phyloP scores from a whole-genome alignment of 1,140 invertebrate species.

The Metopolophium dirhodum region DNA sequence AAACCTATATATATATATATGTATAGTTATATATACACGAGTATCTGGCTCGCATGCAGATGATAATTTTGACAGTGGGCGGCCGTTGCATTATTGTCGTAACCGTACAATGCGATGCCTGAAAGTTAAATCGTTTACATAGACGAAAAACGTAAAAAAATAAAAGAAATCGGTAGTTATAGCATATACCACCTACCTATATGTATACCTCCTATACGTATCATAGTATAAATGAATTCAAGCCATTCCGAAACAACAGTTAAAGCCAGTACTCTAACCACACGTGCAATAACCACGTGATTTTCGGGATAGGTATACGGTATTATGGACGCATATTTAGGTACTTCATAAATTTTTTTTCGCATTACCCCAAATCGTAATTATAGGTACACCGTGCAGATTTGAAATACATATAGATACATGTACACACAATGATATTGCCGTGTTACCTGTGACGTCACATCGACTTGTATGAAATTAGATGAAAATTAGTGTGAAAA shows the following conservation, averaged over 20 bases:
- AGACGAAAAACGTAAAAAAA: neutral
- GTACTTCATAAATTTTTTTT: constrained; percentile 1
- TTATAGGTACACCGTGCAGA: neutral
- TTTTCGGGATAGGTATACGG: neutral
- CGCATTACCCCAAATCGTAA: neutral
- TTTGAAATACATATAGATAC: neutral
- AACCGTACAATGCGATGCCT: neutral
- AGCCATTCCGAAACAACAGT: neutral
- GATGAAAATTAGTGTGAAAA: too few species aligned
- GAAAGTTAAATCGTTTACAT: neutral
- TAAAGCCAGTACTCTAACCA: neutral
- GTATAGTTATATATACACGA: too few species aligned
- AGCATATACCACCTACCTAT: too few species aligned
- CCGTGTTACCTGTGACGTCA: neutral
- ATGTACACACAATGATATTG: neutral
- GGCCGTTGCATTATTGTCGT: neutral
- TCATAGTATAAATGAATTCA: neutral
- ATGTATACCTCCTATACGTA: neutral
- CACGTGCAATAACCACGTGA: neutral
- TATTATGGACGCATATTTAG: neutral
- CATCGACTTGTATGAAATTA: neutral
- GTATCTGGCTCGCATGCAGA: neutral
- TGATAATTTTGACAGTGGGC: neutral
- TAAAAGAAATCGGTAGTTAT: neutral
- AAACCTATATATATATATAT: neutral